Conservation (phyloP, 2,888 invertebrate genomes). For the Catocala sponsa region DNA sequence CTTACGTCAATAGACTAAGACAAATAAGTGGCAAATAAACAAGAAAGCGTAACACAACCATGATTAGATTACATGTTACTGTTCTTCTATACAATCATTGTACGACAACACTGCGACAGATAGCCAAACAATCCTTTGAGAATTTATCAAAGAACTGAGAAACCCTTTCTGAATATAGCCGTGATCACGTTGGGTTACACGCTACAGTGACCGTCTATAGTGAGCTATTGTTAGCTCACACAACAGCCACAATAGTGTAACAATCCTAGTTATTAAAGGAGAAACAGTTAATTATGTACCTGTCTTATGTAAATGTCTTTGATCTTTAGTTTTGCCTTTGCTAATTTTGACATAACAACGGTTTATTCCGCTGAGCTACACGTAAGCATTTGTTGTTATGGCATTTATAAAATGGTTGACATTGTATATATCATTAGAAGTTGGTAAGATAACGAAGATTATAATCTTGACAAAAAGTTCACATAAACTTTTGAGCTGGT, state of each 20-base stretch:
- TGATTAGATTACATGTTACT: constrained; percentile 5
- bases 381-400: too few relatives aligned
- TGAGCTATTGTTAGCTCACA: constrained; percentile 10
- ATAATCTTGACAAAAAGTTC: too few relatives aligned
- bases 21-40: too few relatives aligned
- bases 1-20: too few relatives aligned
- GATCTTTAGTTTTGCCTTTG: not conserved
- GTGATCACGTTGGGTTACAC: constrained; percentile 13
- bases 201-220: not conserved
- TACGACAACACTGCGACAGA: constrained; percentile 7
- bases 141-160: constrained; percentile 1
- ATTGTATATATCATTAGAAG: too few relatives aligned
- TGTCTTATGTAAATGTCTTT: constrained; percentile 19
- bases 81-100: not conserved
- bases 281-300: constrained; percentile 1
- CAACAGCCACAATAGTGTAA: constrained; percentile 12
- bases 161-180: constrained; percentile 7
- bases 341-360: constrained; percentile 2
- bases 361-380: not conserved
- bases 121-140: constrained; percentile 7
- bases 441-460: too few relatives aligned
- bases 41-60: not conserved
- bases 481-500: too few relatives aligned
- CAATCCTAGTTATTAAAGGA: constrained; percentile 9
- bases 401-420: too few relatives aligned